Base-by-base conservation (phyloP, 2,113 vertebrate species). In the Colossoma macropomum region DNA sequence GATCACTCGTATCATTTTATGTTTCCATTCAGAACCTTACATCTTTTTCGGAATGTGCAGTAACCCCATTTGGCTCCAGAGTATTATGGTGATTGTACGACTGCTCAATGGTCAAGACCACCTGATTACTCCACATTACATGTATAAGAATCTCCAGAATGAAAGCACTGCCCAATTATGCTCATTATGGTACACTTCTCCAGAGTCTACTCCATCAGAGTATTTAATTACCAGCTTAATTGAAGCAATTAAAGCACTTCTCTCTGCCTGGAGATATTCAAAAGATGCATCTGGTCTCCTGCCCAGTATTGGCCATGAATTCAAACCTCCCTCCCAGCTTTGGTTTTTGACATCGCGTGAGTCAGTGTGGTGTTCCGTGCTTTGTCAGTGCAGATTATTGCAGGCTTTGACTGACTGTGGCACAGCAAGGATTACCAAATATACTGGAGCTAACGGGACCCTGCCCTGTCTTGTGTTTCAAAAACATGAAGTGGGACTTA, bases 181-280 rank as follows among this genome's bases (percentile, higher is more conserved):
- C 38, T 71, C 73, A 81, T 85, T 85, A 85, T 76, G 66, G 12
- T 77, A 50, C 79, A 77, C 84, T 85, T 77, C 84, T 81, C 78
- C 30, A 2, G 79, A 76, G 79, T 56, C 79, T 63, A 63, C 84
- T 85, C 75, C 73, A 81, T 85, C 84, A 85, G 65, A 77, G 84
- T 85, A 48, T 48, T 85, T 85, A 70, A 85, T 85, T 85, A 72
- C 54, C 41, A 28, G 54, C 48, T 60, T 87, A 87, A 87, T 87
- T 82, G 60, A 77, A 79, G 82, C 79, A 75, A 84, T 84, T 85
- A 79, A 68, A 70, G 27, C 70, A 69, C 75, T 79, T 80, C 75
- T 28, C 54, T 78, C 79, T 71, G 75, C 75, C 79, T 77, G 65
- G 50, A 80, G 65, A 81, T 76, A 54, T 82, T 76, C 38, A 80